These are phyloP conservation scores for Enoplosus armatus DNA, from an alignment of 2,797 vertebrate species.

Conservation along the genomic window DNA sequence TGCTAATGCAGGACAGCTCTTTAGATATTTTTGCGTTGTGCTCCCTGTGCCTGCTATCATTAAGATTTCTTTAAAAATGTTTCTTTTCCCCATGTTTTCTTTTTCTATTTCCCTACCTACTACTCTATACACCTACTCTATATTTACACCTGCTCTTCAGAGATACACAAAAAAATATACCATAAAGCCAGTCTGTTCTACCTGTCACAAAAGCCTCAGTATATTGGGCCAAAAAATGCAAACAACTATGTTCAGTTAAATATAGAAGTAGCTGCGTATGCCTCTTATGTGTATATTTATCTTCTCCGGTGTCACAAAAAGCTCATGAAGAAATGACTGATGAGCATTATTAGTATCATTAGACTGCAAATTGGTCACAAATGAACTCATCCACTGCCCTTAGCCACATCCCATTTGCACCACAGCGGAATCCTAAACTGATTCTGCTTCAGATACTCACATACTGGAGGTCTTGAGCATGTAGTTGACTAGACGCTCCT, in stretches of 20 bases:
- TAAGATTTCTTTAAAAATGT: no score
- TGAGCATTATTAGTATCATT: no score
- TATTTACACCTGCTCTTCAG: no score
- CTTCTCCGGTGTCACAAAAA: background rate
- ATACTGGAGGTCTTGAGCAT: conserved; percentile 94
- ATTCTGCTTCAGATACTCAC: conserved; percentile 84
- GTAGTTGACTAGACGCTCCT: conserved; percentile 91
- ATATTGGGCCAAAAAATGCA: background rate
- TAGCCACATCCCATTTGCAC: background rate
- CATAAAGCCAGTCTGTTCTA: background rate
- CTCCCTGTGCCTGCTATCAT: no score
- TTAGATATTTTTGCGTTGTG: background rate
- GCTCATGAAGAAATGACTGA: background rate
- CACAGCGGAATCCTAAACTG: background rate
- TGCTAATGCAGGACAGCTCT: background rate
- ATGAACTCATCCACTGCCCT: no score
- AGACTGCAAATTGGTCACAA: no score
- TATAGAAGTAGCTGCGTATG: background rate
- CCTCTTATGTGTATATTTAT: background rate
- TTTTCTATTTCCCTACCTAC: no score
- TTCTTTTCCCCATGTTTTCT: no score
- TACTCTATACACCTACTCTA: no score
- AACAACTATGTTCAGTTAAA: background rate
- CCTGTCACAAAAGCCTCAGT: background rate
- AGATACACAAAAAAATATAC: no score